A percentile compares a stretch with the other conserved stretches of the same genome.
Evolutionary conservation across 1,140 invertebrate species (phyloP).

Genomic region (Harpegnathos saltator): DNA sequence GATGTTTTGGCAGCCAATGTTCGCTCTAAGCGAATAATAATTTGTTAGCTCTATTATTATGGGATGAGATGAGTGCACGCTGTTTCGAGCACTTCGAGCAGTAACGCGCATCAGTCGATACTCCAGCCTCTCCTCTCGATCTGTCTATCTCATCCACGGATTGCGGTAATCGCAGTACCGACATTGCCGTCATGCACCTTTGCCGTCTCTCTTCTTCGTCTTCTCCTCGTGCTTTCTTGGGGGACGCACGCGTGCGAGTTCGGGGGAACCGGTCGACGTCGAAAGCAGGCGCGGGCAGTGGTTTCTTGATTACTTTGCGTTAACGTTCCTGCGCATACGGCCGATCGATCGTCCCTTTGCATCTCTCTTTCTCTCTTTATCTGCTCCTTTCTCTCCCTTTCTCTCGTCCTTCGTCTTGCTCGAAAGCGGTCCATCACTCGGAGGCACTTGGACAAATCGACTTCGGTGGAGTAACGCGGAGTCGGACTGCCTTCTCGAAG

Average conservation of each 20-base stretch:
- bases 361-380: slow-evolving; percentile 35
- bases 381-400: no score
- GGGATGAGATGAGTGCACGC: slow-evolving; percentile 19
- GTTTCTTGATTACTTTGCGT: slow-evolving; percentile 53
- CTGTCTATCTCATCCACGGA: neutral
- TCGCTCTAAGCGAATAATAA: slow-evolving; percentile 63
- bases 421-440: slow-evolving; percentile 28
- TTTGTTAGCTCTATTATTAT: slow-evolving; percentile 41
- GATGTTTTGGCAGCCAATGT: slow-evolving; percentile 72
- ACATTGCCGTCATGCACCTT: neutral
- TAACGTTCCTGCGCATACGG: slow-evolving; percentile 18
- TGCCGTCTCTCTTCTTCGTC: neutral
- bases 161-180: slow-evolving; percentile 28
- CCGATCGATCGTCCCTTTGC: neutral
- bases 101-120: neutral
- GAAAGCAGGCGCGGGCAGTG: slow-evolving; percentile 62
- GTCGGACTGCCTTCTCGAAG: slow-evolving; percentile 6
- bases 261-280: slow-evolving; percentile 10
- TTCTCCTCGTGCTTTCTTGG: slow-evolving; percentile 19
- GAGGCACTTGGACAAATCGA: slow-evolving; percentile 66
- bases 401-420: slow-evolving; percentile 6
- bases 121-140: neutral
- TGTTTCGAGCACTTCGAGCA: slow-evolving; percentile 22
- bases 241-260: slow-evolving; percentile 13
- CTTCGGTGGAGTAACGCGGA: neutral